Conservation (phyloP, 2,888 invertebrate genomes). For the Diogma glabrata region DNA sequence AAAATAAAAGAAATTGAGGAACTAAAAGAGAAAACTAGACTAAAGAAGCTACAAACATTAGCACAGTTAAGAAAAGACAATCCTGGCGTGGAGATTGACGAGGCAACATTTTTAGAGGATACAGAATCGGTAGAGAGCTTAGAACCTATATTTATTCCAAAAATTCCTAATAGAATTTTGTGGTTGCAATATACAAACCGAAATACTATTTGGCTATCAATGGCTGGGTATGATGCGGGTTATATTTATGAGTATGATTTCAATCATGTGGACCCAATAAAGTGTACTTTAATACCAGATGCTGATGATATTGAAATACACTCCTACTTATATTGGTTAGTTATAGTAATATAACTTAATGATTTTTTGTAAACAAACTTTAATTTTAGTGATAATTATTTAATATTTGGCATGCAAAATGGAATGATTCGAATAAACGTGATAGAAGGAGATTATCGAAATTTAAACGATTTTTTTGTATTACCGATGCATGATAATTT, state of each 20-base stretch:
- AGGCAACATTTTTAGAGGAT: slow-evolving; percentile 48
- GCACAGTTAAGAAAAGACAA: slow-evolving; percentile 43
- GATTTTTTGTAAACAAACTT: neutral
- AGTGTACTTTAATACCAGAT: slow-evolving; percentile 39
- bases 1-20: slow-evolving; percentile 43
- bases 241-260: slow-evolving; percentile 50
- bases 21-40: slow-evolving; percentile 39
- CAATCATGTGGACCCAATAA: slow-evolving; percentile 36
- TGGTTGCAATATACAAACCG: slow-evolving; percentile 42
- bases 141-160: slow-evolving; percentile 42
- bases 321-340: slow-evolving; percentile 42
- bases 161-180: slow-evolving; percentile 44
- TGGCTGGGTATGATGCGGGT: slow-evolving; percentile 54
- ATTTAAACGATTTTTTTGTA: slow-evolving; percentile 52
- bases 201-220: slow-evolving; percentile 46
- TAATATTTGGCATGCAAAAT: slow-evolving; percentile 48
- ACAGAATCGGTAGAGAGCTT: slow-evolving; percentile 44
- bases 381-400: slow-evolving; percentile 38
- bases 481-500: slow-evolving; percentile 64
- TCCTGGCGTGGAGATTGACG: slow-evolving; percentile 47
- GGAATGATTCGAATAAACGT: slow-evolving; percentile 47
- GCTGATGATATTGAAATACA: slow-evolving; percentile 46
- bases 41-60: slow-evolving; percentile 45
- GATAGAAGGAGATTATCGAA: slow-evolving; percentile 38
- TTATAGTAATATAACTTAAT: slow-evolving; percentile 5